These are phyloP conservation scores for Azemiops feae DNA, from an alignment of 2,113 vertebrate species.

Conservation along the genomic window DNA sequence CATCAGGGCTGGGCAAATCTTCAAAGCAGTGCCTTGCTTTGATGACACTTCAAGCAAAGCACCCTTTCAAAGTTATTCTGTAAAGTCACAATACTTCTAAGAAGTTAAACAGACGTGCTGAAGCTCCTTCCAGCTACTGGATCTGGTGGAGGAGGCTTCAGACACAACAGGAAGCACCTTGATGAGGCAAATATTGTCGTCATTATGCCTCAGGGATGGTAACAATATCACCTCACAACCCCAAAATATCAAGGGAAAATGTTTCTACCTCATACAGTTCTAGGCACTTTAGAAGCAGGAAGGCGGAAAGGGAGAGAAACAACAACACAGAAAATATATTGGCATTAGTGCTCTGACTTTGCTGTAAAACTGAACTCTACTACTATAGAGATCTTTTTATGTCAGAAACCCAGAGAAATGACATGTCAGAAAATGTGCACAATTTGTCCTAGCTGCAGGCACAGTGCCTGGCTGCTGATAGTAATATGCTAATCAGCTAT, in stretches of 20 bases:
- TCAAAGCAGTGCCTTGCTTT: background rate
- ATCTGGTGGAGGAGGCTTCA: background rate
- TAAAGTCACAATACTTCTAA: background rate
- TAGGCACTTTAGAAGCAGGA: background rate
- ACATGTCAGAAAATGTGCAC: background rate
- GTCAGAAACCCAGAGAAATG: background rate
- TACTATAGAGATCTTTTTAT: background rate
- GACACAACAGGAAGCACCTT: background rate
- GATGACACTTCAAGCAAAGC: background rate
- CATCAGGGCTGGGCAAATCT: background rate
- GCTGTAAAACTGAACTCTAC: background rate
- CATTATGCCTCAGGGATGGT: background rate
- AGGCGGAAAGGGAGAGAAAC: background rate
- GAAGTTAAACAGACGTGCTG: background rate
- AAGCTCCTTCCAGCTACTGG: background rate
- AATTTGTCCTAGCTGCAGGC: background rate
- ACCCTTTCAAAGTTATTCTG: background rate
- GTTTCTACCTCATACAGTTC: background rate
- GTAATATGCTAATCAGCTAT: background rate
- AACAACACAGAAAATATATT: background rate
- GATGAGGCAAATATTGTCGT: background rate
- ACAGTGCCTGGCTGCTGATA: background rate
- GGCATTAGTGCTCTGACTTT: background rate
- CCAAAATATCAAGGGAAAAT: background rate
- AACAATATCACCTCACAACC: background rate